These are phyloP conservation scores for Apoderus coryli DNA, from an alignment of 2,888 invertebrate species.

Conservation along the genomic window DNA sequence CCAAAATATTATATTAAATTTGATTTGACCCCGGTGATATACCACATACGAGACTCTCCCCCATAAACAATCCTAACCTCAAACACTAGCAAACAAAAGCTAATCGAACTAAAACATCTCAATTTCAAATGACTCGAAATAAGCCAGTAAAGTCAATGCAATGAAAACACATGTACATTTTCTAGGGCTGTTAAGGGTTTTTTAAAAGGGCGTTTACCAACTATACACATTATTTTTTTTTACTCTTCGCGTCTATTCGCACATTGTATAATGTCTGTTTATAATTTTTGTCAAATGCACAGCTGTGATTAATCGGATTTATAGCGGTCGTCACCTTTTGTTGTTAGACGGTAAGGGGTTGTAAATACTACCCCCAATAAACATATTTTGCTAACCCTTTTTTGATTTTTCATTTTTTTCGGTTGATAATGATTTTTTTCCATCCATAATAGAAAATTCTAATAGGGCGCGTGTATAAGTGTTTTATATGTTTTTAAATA, in stretches of 20 bases:
- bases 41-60: no score
- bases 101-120: slow-evolving; percentile 22
- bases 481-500: no score
- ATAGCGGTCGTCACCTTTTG: slow-evolving; percentile 27
- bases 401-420: slow-evolving; percentile 15
- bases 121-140: slow-evolving; percentile 25
- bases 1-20: no score
- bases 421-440: slow-evolving; percentile 22
- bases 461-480: neutral
- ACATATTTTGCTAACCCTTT: slow-evolving; percentile 13
- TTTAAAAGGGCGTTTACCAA: no score
- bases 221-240: no score
- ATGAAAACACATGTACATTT: no score
- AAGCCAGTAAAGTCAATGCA: slow-evolving; percentile 18
- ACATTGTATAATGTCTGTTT: slow-evolving; percentile 26
- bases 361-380: slow-evolving; percentile 16
- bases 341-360: slow-evolving; percentile 17
- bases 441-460: neutral
- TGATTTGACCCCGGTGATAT: no score
- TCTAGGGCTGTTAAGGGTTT: no score
- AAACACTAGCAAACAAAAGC: no score
- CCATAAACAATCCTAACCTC: no score
- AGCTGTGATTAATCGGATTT: slow-evolving; percentile 34
- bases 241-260: no score
- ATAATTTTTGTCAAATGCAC: slow-evolving; percentile 31